Conservation (phyloP, 23 tunicate species). For the Corella eumyota region DNA sequence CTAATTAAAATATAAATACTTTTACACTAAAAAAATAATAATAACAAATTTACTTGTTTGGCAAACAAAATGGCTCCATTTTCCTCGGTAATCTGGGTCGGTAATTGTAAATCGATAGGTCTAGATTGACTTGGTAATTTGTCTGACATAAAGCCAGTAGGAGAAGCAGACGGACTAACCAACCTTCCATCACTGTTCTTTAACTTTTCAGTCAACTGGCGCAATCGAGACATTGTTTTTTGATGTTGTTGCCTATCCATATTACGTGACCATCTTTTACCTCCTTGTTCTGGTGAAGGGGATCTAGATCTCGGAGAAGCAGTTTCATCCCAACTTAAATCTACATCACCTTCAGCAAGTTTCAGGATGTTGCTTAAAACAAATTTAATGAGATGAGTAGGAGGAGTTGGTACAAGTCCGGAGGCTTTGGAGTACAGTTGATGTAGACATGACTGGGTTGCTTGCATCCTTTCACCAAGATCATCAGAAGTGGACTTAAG, state of each 20-base stretch:
- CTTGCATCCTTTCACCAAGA: slow-evolving; percentile 16
- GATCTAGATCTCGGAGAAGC: slow-evolving; percentile 6
- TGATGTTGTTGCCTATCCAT: slow-evolving; percentile 24
- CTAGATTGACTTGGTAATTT: not conserved
- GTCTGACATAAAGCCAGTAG: not conserved
- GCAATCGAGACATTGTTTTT: slow-evolving; percentile 21
- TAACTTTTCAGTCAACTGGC: slow-evolving; percentile 39
- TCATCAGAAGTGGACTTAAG: slow-evolving; percentile 15
- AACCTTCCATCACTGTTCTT: slow-evolving; percentile 18
- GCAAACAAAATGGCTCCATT: slow-evolving; percentile 31
- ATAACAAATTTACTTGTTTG: slow-evolving; percentile 18
- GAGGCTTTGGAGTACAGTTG: slow-evolving; percentile 32
- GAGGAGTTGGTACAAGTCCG: not conserved
- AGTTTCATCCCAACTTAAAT: not conserved
- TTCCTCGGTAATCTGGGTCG: slow-evolving; percentile 8
- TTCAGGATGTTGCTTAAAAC: too few species aligned
- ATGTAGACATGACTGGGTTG: slow-evolving; percentile 33
- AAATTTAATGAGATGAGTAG: too few species aligned
- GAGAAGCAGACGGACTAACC: slow-evolving; percentile 14
- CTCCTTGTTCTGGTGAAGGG: slow-evolving; percentile 2
- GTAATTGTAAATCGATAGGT: not conserved
- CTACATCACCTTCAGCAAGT: slow-evolving; percentile 16
- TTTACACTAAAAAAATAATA: too few species aligned
- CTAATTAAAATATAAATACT: too few species aligned
- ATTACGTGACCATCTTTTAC: slow-evolving; percentile 1